phyloP scores from a whole-genome alignment of 2,797 vertebrate genomes.

The Myiothlypis chrysogaster region DNA sequence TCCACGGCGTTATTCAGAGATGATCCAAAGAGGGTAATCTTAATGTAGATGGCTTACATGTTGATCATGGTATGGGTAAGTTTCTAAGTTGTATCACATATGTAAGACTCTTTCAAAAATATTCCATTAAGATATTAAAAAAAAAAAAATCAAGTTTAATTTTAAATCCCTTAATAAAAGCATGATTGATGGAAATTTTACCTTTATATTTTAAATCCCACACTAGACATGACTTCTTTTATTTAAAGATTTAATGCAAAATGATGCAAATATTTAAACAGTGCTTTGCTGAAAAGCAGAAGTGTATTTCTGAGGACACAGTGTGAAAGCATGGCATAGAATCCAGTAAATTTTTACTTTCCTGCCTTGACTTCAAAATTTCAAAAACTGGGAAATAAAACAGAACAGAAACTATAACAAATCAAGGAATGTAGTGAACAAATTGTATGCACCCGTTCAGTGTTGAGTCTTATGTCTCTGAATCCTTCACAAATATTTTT shows the following conservation, averaged over 20 bases:
- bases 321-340: not conserved
- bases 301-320: not conserved
- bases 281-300: not conserved
- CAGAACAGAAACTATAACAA: not conserved
- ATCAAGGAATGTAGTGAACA: not conserved
- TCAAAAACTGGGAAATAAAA: not conserved
- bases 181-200: not conserved
- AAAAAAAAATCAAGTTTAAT: not conserved
- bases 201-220: not conserved
- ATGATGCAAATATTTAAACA: not conserved
- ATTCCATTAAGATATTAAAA: not conserved
- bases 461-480: not conserved
- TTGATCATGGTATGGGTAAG: not conserved
- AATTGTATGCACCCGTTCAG: not conserved
- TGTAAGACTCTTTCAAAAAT: not conserved
- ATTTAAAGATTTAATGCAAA: not conserved
- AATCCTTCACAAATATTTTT: not conserved
- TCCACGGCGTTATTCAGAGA: not conserved
- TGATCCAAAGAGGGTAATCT: not conserved
- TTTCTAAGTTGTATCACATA: not conserved
- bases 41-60: not conserved
- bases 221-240: not conserved
- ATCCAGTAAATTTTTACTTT: not conserved
- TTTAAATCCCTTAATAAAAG: not conserved
- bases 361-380: not conserved